Base-by-base conservation (phyloP, 35 echinoderm and acorn worm genomes). In the Acanthaster planci region DNA sequence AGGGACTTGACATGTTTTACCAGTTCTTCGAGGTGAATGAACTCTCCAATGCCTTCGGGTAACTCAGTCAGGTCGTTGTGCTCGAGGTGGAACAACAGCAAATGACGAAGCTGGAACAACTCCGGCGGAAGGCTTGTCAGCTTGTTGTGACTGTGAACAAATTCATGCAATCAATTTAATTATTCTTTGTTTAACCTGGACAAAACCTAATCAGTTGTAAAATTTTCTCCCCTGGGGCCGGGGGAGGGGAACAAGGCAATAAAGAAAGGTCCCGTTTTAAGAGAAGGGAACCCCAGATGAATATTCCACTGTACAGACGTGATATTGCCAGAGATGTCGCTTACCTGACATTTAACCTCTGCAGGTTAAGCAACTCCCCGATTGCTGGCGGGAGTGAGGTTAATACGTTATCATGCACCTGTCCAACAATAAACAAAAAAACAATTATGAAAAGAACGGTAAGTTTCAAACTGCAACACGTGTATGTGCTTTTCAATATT, bases 321-420 rank as follows among this genome's bases (percentile, higher is more conserved):
- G n/a, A n/a, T n/a, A n/a, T 60, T 30, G 14, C 18, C 37, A 7
- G 21, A 27, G 2, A 50, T 51, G n/a, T 52, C 23, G 47, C 77
- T 54, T 86, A 97, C 94, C 94, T 90, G 30, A 90, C 38, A 90
- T 97, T 97, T 14, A 97, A 64, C 68, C 84, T 67, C 42, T 93
- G 87, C 55, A 97, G 87, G 31, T 97, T 89, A 51, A 78, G 80
- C 6, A 97, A 81, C 38, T 93, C 94, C 54, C 90, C 87, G 76
- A 97, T 44, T 4, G 86, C 83, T 44, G 60, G 42, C 81, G 94
- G 90, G 7, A 97, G 54, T 1, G 90, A 90, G 36, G 81, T 60
- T 30, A 97, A 76, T 67, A 79, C 53, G 47, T 97, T 97, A 39
- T 97, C 94, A 85, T 97, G 94, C 35, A 97, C 84, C 94, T 97